phyloP scores from a whole-genome alignment of 53 echinoderm and acorn worm genomes.

The Stichopus horrens region DNA sequence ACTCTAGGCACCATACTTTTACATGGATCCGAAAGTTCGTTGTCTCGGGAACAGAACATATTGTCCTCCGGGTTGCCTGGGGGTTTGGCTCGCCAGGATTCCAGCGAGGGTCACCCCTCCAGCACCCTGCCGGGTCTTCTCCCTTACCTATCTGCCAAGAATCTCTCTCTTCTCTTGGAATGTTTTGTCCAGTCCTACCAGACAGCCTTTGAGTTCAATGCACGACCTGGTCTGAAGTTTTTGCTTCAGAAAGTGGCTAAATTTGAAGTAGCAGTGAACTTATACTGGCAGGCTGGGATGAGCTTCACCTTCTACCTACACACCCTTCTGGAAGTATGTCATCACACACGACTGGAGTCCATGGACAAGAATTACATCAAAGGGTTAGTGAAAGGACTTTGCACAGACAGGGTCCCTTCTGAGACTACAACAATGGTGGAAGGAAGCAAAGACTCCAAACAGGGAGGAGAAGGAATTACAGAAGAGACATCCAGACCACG shows the following conservation, averaged over 20 bases:
- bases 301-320: slow-evolving; percentile 99
- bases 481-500: slow-evolving; percentile 40
- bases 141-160: slow-evolving; percentile 86
- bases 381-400: slow-evolving; percentile 57
- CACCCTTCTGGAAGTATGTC: slow-evolving; percentile 92
- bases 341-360: slow-evolving; percentile 74
- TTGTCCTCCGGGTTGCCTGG: slow-evolving; percentile 65
- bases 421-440: slow-evolving; percentile 31
- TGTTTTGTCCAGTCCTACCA: slow-evolving; percentile 97
- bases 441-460: slow-evolving; percentile 27
- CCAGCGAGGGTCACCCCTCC: slow-evolving; percentile 13
- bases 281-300: slow-evolving; percentile 96
- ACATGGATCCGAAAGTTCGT: slow-evolving; percentile 88
- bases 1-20: slow-evolving; percentile 95
- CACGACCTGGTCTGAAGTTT: slow-evolving; percentile 93
- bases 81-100: slow-evolving; percentile 53
- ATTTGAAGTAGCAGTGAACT: slow-evolving; percentile 93
- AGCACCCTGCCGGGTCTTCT: slow-evolving; percentile 85
- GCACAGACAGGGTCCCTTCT: not conserved
- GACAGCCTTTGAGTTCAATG: slow-evolving; percentile 95
- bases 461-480: slow-evolving; percentile 20
- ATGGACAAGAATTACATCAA: slow-evolving; percentile 74
- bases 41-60: slow-evolving; percentile 69
- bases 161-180: slow-evolving; percentile 88
- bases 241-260: slow-evolving; percentile 98